phyloP scores from a whole-genome alignment of 2,113 vertebrate species.

The Syrmaticus mikado region DNA sequence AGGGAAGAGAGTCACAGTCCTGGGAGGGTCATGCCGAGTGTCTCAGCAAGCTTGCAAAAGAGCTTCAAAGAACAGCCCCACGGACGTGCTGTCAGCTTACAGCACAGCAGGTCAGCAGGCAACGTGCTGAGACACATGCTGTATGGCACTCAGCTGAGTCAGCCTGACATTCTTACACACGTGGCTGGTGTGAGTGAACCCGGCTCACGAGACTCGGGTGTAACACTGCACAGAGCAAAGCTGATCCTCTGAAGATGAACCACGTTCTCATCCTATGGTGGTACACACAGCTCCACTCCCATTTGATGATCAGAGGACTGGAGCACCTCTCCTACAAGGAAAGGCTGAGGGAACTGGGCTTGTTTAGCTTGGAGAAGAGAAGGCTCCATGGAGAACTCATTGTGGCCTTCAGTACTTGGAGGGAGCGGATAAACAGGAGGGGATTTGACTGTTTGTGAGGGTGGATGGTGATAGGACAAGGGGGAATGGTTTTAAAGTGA shows the following conservation, averaged over 20 bases:
- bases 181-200: neutral
- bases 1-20: neutral
- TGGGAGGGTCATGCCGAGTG: neutral
- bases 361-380: too few species aligned
- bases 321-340: too few species aligned
- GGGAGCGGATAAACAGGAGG: too few species aligned
- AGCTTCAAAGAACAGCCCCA: accelerated
- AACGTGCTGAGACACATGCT: accelerated
- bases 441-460: too few species aligned
- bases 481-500: too few species aligned
- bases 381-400: too few species aligned
- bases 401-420: too few species aligned
- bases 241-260: neutral
- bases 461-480: too few species aligned
- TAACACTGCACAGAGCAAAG: neutral
- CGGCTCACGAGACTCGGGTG: neutral
- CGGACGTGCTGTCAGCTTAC: neutral
- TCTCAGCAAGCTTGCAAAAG: neutral
- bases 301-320: too few species aligned
- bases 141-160: neutral
- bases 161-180: neutral
- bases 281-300: neutral
- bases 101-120: neutral
- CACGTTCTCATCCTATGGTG: accelerated
- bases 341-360: too few species aligned